These are phyloP conservation scores for Drosophila flavopinicola DNA, from an alignment of 2,888 invertebrate species.

Conservation along the genomic window DNA sequence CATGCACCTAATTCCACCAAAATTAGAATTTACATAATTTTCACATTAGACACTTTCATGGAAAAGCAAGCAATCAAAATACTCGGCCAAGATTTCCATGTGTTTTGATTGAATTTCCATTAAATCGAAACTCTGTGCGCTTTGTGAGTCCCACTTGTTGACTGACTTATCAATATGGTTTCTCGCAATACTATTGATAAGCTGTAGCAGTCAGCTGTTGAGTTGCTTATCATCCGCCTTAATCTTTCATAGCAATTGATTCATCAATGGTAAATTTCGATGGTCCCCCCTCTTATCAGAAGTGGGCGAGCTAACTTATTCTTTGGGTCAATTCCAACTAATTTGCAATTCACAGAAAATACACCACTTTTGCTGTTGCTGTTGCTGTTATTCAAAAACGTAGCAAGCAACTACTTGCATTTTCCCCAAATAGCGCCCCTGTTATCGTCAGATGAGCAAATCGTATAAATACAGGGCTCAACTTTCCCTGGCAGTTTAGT, in stretches of 20 bases:
- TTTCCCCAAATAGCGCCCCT: neutral
- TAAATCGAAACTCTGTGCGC: neutral
- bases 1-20: conserved; percentile 8
- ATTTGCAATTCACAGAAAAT: conserved; percentile 30
- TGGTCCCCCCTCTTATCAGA: conserved; percentile 37
- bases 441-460: conserved; percentile 18
- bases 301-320: conserved; percentile 6
- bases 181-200: conserved; percentile 28
- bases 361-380: neutral
- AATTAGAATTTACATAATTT: conserved; percentile 66
- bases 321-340: conserved; percentile 10
- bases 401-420: neutral
- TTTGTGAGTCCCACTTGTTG: neutral
- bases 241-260: conserved; percentile 52
- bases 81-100: neutral
- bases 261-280: conserved; percentile 36
- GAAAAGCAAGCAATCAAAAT: conserved; percentile 7
- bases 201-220: conserved; percentile 24
- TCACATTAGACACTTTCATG: conserved; percentile 49
- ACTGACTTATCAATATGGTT: conserved; percentile 2
- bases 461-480: conserved; percentile 25
- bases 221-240: conserved; percentile 22
- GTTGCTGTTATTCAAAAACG: conserved; percentile 12
- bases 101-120: neutral
- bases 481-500: conserved; percentile 25